Evolutionary conservation across 2,888 invertebrate genomes (phyloP), one percentile per base, ranked within the genome.

Genomic region (Agonopterix alstromeriana): DNA sequence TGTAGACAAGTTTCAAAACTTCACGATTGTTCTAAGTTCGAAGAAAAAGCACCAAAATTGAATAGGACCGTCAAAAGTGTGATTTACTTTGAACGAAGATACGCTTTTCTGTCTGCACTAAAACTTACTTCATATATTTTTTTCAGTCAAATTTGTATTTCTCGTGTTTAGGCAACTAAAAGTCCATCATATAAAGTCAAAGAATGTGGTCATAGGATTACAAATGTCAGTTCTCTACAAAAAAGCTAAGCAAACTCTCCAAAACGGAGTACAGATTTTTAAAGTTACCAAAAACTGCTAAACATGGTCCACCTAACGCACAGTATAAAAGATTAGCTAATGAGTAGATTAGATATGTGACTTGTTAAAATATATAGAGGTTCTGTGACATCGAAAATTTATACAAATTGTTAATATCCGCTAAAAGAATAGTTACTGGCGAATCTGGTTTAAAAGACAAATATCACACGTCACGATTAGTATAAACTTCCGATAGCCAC

Each of bases 261-360:
- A 48, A 38, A 38, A 46, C 8, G 8, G 40, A 41, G 10, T 43
- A 43, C 43, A 9, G 14, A 11, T 43, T 47, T 10, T 36, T 2
- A 8, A 45, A 41, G 11, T 11, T 45, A 48, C 12, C n/a, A 45
- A 41, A 41, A 41, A 43, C n/a, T 11, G 44, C 41, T 42, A 10
- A 60, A 63, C 59, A 70, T 86, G 85, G 84, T 85, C 86, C 83
- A 77, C 78, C 75, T 73, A 77, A 77, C 81, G 77, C 80, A 73
- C 76, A 70, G 78, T 84, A 81, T 70, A 80, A 79, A 77, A 71
- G 65, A 73, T 69, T 72, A 70, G 82, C 82, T 69, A 84, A 79
- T 78, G 80, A 82, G 76, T 82, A 83, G 80, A 76, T 70, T 62
- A 74, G 79, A 82, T 87, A 87, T 87, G 87, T 87, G 82, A 82